phyloP scores from a whole-genome alignment of 2,888 invertebrate genomes.

The Nephrotoma appendiculata region DNA sequence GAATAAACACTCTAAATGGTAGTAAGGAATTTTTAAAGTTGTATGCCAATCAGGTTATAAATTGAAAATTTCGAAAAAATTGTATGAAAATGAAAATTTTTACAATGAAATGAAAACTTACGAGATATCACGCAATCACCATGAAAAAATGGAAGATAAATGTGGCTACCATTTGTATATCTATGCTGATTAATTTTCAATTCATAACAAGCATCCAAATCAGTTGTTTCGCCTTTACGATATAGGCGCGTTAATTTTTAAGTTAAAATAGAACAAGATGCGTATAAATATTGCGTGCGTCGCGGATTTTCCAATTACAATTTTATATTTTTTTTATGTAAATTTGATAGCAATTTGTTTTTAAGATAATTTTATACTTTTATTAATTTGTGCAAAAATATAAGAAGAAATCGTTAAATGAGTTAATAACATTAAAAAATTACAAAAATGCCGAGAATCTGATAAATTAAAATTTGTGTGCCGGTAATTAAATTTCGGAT shows the following conservation, averaged over 20 bases:
- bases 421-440: not conserved
- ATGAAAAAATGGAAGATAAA: constrained; percentile 73
- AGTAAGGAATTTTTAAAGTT: not conserved
- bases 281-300: too few relatives aligned
- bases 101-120: constrained; percentile 39
- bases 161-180: constrained; percentile 49
- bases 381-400: not conserved
- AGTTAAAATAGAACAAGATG: not conserved
- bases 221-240: constrained; percentile 26
- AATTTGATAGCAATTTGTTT: not conserved
- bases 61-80: not conserved
- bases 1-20: not conserved
- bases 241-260: not conserved
- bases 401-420: too few relatives aligned
- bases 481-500: not conserved
- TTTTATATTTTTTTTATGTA: not conserved
- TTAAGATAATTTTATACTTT: not conserved
- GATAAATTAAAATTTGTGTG: not conserved
- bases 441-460: not conserved
- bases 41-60: not conserved
- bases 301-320: not conserved
- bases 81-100: not conserved
- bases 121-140: constrained; percentile 63
- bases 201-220: constrained; percentile 31
- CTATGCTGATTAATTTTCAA: constrained; percentile 54